Evolutionary conservation across 2,113 vertebrate genomes (phyloP).

Genomic region (Pithys albifrons): DNA sequence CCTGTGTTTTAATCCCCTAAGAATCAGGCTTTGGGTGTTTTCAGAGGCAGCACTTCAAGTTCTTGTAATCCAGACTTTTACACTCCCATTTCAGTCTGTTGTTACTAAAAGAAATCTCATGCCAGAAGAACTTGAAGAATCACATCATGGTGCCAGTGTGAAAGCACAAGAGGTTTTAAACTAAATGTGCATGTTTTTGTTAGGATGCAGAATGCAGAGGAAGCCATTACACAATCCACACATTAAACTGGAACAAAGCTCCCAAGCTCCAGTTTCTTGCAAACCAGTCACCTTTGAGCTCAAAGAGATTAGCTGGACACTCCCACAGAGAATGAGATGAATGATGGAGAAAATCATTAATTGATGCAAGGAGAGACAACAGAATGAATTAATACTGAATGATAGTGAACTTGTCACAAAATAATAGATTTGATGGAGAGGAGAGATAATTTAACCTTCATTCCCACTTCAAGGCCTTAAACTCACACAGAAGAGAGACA

Average conservation of each 20-base stretch:
- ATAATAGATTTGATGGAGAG: neutral
- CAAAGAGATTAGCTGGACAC: neutral
- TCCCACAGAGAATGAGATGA: neutral
- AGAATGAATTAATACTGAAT: neutral
- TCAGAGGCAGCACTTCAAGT: neutral
- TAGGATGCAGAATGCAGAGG: neutral
- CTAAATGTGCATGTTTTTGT: neutral
- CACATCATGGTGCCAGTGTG: neutral
- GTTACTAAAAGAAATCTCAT: neutral
- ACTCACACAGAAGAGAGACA: neutral
- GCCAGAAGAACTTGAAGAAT: neutral
- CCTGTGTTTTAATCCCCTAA: neutral
- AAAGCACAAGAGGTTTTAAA: neutral
- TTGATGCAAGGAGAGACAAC: neutral
- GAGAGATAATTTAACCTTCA: neutral
- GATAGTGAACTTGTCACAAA: neutral
- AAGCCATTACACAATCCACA: neutral
- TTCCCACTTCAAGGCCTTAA: neutral
- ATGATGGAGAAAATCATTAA: neutral
- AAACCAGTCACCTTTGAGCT: neutral
- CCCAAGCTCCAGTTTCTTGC: neutral
- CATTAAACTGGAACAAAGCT: neutral
- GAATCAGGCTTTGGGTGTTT: neutral
- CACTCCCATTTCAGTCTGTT: neutral
- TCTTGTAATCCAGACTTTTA: neutral